Evolutionary conservation across 2,797 vertebrate species (phyloP).

Genomic region (Urosaurus nigricauda): DNA sequence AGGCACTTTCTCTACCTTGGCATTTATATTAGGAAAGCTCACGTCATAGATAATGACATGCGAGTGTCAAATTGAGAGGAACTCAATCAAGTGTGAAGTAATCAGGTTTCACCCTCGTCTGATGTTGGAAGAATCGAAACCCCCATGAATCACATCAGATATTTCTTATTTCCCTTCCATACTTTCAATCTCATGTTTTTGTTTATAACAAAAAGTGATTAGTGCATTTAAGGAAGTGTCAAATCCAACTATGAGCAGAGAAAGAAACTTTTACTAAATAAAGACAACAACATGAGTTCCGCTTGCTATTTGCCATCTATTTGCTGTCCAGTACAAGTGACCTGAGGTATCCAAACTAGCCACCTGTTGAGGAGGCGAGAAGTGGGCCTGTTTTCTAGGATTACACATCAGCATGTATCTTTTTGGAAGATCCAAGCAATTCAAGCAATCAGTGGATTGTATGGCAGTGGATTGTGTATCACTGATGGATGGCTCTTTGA

Average conservation of each 20-base stretch:
- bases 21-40: neutral
- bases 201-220: slow-evolving; percentile 40
- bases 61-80: neutral
- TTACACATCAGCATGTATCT: neutral
- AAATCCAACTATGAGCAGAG: slow-evolving; percentile 32
- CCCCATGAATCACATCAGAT: slow-evolving; percentile 47
- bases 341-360: slow-evolving; percentile 1
- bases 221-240: neutral
- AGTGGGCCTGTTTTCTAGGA: slow-evolving; percentile 1
- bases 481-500: neutral
- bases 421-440: neutral
- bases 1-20: neutral
- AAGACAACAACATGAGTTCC: slow-evolving; percentile 36
- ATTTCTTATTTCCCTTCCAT: slow-evolving; percentile 41
- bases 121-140: slow-evolving; percentile 65
- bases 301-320: neutral
- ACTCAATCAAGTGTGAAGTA: neutral
- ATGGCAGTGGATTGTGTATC: neutral
- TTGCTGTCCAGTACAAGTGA: neutral
- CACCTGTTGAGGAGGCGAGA: neutral
- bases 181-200: slow-evolving; percentile 58
- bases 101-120: slow-evolving; percentile 63
- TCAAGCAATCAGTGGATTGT: neutral
- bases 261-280: slow-evolving; percentile 30
- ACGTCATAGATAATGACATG: neutral